Evolutionary conservation across 1,140 invertebrate species (phyloP).

Genomic region (Rhopalosiphum maidis): DNA sequence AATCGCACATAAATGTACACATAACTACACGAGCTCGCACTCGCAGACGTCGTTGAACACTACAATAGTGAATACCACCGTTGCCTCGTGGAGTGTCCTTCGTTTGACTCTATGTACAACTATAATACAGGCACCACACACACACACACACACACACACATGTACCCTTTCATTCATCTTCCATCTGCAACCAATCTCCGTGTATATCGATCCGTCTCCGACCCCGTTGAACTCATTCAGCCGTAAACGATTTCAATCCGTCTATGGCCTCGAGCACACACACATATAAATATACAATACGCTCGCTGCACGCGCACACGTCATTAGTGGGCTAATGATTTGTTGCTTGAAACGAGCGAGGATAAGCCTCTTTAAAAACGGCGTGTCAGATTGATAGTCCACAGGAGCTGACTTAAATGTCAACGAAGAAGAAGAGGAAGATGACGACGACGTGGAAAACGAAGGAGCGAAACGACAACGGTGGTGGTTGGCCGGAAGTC

Average conservation of each 20-base stretch:
- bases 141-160: not conserved
- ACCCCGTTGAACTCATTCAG: not conserved
- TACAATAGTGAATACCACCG: not conserved
- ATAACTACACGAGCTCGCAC: not conserved
- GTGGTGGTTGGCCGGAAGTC: not conserved
- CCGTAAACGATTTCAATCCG: not conserved
- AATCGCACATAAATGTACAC: not conserved
- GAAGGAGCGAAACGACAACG: not conserved
- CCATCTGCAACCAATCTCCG: not conserved
- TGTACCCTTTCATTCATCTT: not conserved
- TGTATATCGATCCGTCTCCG: not conserved
- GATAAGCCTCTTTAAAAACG: slow-evolving; percentile 20
- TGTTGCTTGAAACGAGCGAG: not conserved
- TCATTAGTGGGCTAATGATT: slow-evolving; percentile 46
- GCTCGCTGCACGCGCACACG: not conserved
- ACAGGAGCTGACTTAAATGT: not conserved
- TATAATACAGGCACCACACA: not conserved
- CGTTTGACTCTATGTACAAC: not conserved
- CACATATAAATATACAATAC: not conserved
- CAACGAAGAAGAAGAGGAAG: not conserved
- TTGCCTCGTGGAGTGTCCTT: not conserved
- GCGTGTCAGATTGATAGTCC: slow-evolving; percentile 29
- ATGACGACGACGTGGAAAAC: not conserved
- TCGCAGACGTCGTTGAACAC: not conserved
- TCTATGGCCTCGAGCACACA: not conserved